These are phyloP conservation scores for Drosophila longiperda DNA, from an alignment of 2,888 invertebrate species.

Conservation along the genomic window DNA sequence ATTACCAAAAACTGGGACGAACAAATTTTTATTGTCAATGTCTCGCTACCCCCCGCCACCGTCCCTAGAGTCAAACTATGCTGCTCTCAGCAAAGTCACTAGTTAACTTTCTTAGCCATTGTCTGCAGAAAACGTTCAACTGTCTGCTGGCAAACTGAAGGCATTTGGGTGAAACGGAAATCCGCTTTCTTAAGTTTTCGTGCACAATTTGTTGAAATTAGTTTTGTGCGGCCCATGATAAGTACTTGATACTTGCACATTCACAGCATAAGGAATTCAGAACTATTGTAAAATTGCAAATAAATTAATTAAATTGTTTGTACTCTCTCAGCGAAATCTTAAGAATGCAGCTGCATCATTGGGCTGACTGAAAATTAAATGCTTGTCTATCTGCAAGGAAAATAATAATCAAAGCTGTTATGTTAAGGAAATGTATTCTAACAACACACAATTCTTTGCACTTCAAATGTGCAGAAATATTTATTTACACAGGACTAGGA, in stretches of 20 bases:
- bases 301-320: conserved; percentile 75
- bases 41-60: not conserved
- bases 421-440: not conserved
- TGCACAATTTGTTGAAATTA: conserved; percentile 81
- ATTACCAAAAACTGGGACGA: conserved; percentile 45
- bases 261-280: conserved; percentile 1
- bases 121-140: conserved; percentile 61
- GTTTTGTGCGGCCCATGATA: conserved; percentile 75
- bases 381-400: not conserved
- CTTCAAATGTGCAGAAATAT: conserved; percentile 13
- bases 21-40: conserved; percentile 68
- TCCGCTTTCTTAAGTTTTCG: conserved; percentile 72
- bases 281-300: conserved; percentile 62
- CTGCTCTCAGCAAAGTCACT: conserved; percentile 37
- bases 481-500: conserved; percentile 19
- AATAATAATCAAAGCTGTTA: not conserved
- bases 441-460: not conserved
- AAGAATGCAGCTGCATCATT: conserved; percentile 29
- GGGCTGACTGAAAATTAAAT: conserved; percentile 2
- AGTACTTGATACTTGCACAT: conserved; percentile 67
- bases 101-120: conserved; percentile 75
- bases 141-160: conserved; percentile 42
- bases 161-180: conserved; percentile 53
- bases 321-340: conserved; percentile 34
- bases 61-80: not conserved